phyloP scores from a whole-genome alignment of 2,888 invertebrate species.

The Pristionchus mayeri region DNA sequence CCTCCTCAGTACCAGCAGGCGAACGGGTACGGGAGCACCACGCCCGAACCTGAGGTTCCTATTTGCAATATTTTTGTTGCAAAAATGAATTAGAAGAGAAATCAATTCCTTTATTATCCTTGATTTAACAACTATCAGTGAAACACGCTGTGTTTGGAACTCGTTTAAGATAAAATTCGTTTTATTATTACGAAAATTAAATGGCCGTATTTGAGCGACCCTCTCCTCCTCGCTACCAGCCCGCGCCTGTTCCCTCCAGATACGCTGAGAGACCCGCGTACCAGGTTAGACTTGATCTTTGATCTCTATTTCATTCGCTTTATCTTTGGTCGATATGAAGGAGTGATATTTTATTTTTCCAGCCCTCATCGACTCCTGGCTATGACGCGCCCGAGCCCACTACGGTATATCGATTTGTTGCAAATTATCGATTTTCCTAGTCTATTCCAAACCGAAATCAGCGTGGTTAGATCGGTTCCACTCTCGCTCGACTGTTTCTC shows the following conservation, averaged over 20 bases:
- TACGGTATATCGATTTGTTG: background rate
- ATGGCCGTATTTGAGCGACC: conserved; percentile 1
- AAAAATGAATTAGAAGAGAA: too few relatives aligned
- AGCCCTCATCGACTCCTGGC: conserved; percentile 24
- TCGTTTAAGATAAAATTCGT: too few relatives aligned
- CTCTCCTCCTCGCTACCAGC: conserved; percentile 5
- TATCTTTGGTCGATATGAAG: background rate
- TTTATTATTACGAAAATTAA: too few relatives aligned
- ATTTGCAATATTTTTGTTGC: too few relatives aligned
- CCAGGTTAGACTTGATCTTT: conserved; percentile 7
- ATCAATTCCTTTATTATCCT: too few relatives aligned
- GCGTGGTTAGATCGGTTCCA: conserved; percentile 5
- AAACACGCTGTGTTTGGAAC: too few relatives aligned
- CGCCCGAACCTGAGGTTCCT: conserved; percentile 20
- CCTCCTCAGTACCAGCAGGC: conserved; percentile 13
- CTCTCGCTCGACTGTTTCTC: background rate
- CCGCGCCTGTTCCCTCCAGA: background rate
- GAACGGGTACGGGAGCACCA: conserved; percentile 28
- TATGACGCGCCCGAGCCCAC: conserved; percentile 4
- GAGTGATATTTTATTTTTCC: background rate
- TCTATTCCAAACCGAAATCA: background rate
- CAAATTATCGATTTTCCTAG: background rate
- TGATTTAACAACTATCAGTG: too few relatives aligned
- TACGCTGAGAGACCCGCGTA: conserved; percentile 16
- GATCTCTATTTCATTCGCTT: background rate